phyloP scores from a whole-genome alignment of 2,888 invertebrate genomes.

The Artemia sp. region DNA sequence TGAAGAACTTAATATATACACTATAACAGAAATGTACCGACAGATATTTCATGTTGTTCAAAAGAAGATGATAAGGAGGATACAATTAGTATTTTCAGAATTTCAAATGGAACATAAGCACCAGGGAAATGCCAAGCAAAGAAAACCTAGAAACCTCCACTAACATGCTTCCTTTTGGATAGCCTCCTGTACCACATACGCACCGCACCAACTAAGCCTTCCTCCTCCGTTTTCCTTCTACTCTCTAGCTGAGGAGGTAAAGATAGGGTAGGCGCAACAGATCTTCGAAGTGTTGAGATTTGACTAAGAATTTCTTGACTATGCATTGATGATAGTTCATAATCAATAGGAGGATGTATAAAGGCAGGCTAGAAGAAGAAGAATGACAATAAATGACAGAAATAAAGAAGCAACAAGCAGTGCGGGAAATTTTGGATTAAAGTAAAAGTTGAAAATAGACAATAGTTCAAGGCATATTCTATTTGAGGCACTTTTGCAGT shows the following conservation, averaged over 20 bases:
- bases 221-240: slow-evolving; percentile 4
- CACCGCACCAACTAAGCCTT: slow-evolving; percentile 14
- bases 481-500: too few species aligned
- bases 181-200: slow-evolving; percentile 13
- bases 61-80: too few species aligned
- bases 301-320: slow-evolving; percentile 12
- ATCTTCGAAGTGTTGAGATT: slow-evolving; percentile 3
- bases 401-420: too few species aligned
- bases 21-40: too few species aligned
- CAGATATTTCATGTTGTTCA: too few species aligned
- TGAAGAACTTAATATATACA: too few species aligned
- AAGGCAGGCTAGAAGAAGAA: slow-evolving; percentile 14
- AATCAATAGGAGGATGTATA: slow-evolving; percentile 11
- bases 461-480: too few species aligned
- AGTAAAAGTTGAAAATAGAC: too few species aligned
- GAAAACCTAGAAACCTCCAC: slow-evolving; percentile 11
- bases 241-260: slow-evolving; percentile 6
- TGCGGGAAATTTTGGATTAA: too few species aligned
- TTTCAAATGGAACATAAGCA: too few species aligned
- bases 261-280: slow-evolving; percentile 2
- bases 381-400: not conserved
- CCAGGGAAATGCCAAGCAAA: not conserved
- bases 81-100: too few species aligned
- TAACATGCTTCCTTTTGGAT: slow-evolving; percentile 13
- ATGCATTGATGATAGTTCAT: slow-evolving; percentile 9